Percentiles rank a stretch among this genome's conserved stretches.
These are phyloP conservation scores for Molothrus aeneus DNA, from an alignment of 2,797 vertebrate species.

Conservation along the genomic window DNA sequence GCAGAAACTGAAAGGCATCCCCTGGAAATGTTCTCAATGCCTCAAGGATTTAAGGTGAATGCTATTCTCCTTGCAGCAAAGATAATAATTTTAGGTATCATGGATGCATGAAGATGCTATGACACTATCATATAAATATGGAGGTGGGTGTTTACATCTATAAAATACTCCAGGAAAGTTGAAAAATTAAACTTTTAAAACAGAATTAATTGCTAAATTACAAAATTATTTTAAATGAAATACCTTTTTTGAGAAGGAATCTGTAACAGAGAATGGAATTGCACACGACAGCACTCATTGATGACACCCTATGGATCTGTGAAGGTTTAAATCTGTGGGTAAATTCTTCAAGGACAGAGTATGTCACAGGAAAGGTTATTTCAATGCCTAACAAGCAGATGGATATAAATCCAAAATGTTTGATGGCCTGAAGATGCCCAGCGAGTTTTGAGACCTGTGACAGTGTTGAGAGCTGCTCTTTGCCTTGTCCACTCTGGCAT, in stretches of 20 bases:
- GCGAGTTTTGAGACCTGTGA: too few relatives aligned
- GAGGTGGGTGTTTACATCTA: not conserved
- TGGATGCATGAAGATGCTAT: not conserved
- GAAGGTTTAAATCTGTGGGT: too few relatives aligned
- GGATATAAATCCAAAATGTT: too few relatives aligned
- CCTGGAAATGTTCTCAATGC: not conserved
- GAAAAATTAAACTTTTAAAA: not conserved
- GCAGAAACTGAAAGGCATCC: not conserved
- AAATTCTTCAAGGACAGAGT: too few relatives aligned
- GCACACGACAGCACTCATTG: not conserved
- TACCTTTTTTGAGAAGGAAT: not conserved
- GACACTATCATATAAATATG: not conserved
- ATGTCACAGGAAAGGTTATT: too few relatives aligned
- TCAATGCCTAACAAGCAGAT: too few relatives aligned
- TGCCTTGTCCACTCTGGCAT: too few relatives aligned
- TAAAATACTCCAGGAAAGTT: not conserved
- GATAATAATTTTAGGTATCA: not conserved
- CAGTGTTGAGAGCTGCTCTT: too few relatives aligned
- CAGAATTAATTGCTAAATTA: not conserved
- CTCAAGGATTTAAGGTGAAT: not conserved
- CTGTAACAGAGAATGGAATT: not conserved
- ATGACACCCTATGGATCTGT: not conserved
- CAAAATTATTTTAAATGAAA: not conserved
- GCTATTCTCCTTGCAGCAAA: not conserved
- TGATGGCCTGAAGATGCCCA: too few relatives aligned